Base-by-base conservation (phyloP, 2,888 invertebrate species). In the Scaptomyza reducta region DNA sequence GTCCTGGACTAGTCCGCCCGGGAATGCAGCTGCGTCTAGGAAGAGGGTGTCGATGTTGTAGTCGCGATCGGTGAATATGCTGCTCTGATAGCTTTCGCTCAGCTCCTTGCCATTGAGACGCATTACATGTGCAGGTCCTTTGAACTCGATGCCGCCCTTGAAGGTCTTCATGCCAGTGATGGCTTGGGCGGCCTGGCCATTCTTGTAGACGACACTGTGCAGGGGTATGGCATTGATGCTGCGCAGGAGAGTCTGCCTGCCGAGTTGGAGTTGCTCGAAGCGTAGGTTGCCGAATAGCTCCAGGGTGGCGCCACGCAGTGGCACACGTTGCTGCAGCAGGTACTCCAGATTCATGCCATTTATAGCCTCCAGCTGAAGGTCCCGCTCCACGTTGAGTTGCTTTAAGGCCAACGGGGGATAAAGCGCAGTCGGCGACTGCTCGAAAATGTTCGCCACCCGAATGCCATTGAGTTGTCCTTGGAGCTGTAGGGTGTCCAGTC, bases 251-350 rank as follows among this genome's bases (percentile, higher is more conserved):
- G 78, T 65, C 0, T 74, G 63, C 6, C 82, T 77, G 27, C 79
- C 74, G 5, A 91, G 70, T n/a, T 75, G 57, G 14, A 91, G 67
- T 5, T 89, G 33, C 46, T 90, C 88, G 45, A 91, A 91, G 13
- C 62, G 85, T 1, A 91, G 70, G 9, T 66, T 64, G 1, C 91
- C 91, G 25, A 89, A 89, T 0, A 90, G 70, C 47, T 91, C 90
- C 46, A 89, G 47, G 6, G 87, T 72, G 0, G 64, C 61, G 4
- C 90, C 89, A 0, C 70, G 55, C 10, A 88, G 74, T 0, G 81
- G 88, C 3, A 91, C 59, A 4, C 91, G 90, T 42, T 90, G 82
- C 25, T 79, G 70, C 1, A 91, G 65, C 31, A 91, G 73, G 65
- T 84, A 90, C 9, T 89, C 68, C 33, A 91, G 50, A 29, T 60